These are phyloP conservation scores for Onthophagus sagittarius DNA, from an alignment of 2,888 invertebrate genomes.

Conservation along the genomic window DNA sequence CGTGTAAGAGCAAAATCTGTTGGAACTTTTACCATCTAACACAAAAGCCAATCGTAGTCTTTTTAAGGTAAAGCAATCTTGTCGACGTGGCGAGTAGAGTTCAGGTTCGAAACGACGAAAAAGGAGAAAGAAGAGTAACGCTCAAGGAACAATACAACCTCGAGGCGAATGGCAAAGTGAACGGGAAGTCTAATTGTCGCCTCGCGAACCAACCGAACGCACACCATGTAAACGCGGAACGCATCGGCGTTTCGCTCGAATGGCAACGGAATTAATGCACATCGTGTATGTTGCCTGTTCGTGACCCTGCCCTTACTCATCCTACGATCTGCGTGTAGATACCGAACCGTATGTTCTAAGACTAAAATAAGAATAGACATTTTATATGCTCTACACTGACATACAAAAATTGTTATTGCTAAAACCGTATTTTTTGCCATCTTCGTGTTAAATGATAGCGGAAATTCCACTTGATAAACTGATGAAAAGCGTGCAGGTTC, in stretches of 20 bases:
- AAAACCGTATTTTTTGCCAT: no score
- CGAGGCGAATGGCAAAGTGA: background rate
- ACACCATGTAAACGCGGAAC: conserved; percentile 9
- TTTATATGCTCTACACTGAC: background rate
- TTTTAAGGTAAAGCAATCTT: background rate
- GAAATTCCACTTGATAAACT: background rate
- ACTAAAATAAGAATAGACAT: background rate
- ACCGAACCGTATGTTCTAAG: background rate
- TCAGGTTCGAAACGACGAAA: background rate
- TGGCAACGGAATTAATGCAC: conserved; percentile 39
- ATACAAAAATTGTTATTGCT: background rate
- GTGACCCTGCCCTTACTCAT: conserved; percentile 38
- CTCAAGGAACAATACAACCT: background rate
- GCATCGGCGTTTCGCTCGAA: conserved; percentile 15
- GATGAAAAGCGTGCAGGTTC: background rate
- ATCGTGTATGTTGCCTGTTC: conserved; percentile 38
- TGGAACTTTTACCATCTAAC: background rate
- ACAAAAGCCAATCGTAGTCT: background rate
- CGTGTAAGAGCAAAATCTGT: background rate
- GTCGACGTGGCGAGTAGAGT: background rate
- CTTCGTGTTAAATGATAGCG: no score
- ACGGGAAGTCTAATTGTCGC: conserved; percentile 12
- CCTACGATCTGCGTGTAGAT: conserved; percentile 33
- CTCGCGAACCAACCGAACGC: background rate
- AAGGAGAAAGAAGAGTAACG: background rate